Percentiles rank a stretch among this genome's conserved stretches.
These are phyloP conservation scores for Thumatha senex DNA, from an alignment of 2,888 invertebrate genomes.

Conservation along the genomic window DNA sequence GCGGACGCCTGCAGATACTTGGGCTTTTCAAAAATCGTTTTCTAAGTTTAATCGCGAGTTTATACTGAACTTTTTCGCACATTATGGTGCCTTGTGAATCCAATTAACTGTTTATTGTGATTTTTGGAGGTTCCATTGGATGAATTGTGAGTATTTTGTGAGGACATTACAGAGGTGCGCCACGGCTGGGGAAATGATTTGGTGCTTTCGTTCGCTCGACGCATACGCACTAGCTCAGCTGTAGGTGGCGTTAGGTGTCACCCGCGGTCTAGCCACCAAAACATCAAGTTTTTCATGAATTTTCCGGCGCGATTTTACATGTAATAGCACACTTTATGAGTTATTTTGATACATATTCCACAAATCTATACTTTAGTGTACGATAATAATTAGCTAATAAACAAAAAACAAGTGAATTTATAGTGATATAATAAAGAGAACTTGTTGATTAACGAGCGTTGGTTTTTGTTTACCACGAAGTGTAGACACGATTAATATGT, in stretches of 20 bases:
- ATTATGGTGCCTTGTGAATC: slow-evolving; percentile 81
- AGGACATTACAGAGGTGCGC: slow-evolving; percentile 82
- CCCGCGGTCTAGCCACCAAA: slow-evolving; percentile 69
- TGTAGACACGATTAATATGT: slow-evolving; percentile 54
- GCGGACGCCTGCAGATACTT: slow-evolving; percentile 83
- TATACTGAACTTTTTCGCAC: slow-evolving; percentile 83
- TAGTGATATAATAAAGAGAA: slow-evolving; percentile 67
- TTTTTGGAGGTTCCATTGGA: slow-evolving; percentile 76
- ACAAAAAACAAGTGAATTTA: slow-evolving; percentile 40
- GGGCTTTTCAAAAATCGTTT: slow-evolving; percentile 84
- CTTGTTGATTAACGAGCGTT: slow-evolving; percentile 58
- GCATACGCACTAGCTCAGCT: slow-evolving; percentile 82
- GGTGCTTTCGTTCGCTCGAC: slow-evolving; percentile 82
- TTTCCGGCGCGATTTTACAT: slow-evolving; percentile 78
- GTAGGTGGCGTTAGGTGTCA: slow-evolving; percentile 82
- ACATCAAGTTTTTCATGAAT: slow-evolving; percentile 81
- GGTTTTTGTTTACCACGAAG: slow-evolving; percentile 71
- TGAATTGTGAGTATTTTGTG: slow-evolving; percentile 81
- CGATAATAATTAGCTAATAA: slow-evolving; percentile 31
- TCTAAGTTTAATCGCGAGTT: slow-evolving; percentile 82
- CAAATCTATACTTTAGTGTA: slow-evolving; percentile 32
- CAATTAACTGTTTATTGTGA: slow-evolving; percentile 77
- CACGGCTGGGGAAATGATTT: slow-evolving; percentile 84
- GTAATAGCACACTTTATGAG: slow-evolving; percentile 56
- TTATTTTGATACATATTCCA: slow-evolving; percentile 43